Evolutionary conservation across 1,140 invertebrate genomes (phyloP), one percentile per base, ranked within the genome.

Genomic region (Megalonaias nervosa): DNA sequence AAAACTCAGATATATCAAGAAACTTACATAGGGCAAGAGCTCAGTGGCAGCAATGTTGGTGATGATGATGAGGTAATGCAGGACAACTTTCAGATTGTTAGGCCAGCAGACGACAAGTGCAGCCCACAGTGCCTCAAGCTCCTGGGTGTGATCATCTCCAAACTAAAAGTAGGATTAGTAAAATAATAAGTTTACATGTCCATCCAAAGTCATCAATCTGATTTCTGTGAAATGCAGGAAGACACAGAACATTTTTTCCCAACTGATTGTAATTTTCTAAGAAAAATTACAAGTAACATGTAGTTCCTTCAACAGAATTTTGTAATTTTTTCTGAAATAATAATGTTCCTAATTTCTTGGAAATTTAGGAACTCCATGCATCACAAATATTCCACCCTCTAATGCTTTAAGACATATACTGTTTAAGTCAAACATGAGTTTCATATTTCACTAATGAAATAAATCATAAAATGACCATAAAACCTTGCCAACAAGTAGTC

Each of bases 61-160:
- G 48, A 99, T 94, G 80, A 99, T 98, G 76, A 99, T 95, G 26
- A 99, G 92, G 91, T 99, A 99, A n/a, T 98, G 94, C 77, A 99
- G 95, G 78, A 99, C 98, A 19, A 99, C 96, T 92, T 97, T 97
- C 48, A 99, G 92, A 92, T 99, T 99, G 86, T 97, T 97, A 0
- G 97, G 96, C 96, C 97, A 99, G 82, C 96, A 98, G 12, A 95
- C 94, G 84, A 97, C 98, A 19, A 99, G 91, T 19, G 96, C 97
- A 55, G 96, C 94, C 98, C 98, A 99, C 17, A 99, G 91, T 86
- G 97, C 95, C 91, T 99, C 98, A 26, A 98, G 95, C 90, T 99
- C 98, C 87, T 96, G 95, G 0, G 97, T 95, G 92, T 99, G 97
- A 78, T 97, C 95, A 91, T 98, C 97, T 5, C 96, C 97, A 92